A percentile compares a stretch with the other conserved stretches of the same genome.
These are phyloP conservation scores for Folsomia candida DNA, from an alignment of 2,888 invertebrate genomes.

Conservation along the genomic window DNA sequence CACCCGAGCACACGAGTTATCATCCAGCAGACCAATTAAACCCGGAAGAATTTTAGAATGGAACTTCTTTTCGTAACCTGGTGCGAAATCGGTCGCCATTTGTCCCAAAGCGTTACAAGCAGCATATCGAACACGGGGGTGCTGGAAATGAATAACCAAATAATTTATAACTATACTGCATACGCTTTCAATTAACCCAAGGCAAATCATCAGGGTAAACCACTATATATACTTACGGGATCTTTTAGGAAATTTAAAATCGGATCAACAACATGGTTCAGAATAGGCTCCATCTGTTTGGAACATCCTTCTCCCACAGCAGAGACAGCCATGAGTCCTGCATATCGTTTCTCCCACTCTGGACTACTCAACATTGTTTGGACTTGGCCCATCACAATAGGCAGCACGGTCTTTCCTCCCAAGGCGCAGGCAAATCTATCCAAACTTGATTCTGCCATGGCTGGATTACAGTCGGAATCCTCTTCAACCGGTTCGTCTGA, in stretches of 20 bases:
- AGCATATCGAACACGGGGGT: conserved; percentile 90
- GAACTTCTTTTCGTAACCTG: conserved; percentile 94
- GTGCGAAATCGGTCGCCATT: conserved; percentile 98
- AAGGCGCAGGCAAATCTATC: conserved; percentile 97
- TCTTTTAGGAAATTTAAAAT: conserved; percentile 82
- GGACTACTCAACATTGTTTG: conserved; percentile 80
- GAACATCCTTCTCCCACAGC: conserved; percentile 98
- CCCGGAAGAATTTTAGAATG: conserved; percentile 93
- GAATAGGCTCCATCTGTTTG: conserved; percentile 93
- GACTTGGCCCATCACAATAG: conserved; percentile 79
- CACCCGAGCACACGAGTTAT: conserved; percentile 88
- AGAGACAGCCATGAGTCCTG: conserved; percentile 97
- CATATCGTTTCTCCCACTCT: conserved; percentile 88
- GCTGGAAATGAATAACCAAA: conserved; percentile 59
- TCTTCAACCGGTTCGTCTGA: conserved; percentile 84
- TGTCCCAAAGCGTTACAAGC: conserved; percentile 98
- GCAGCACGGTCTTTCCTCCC: conserved; percentile 88
- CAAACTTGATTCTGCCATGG: conserved; percentile 92
- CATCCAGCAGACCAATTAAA: conserved; percentile 81
- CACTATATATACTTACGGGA: conserved; percentile 62
- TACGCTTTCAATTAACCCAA: too few species aligned
- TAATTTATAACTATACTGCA: not conserved
- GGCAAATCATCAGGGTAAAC: too few species aligned
- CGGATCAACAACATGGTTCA: conserved; percentile 88
- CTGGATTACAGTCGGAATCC: conserved; percentile 77